phyloP scores from a whole-genome alignment of 2,888 invertebrate genomes.

The Apotomis capreana region DNA sequence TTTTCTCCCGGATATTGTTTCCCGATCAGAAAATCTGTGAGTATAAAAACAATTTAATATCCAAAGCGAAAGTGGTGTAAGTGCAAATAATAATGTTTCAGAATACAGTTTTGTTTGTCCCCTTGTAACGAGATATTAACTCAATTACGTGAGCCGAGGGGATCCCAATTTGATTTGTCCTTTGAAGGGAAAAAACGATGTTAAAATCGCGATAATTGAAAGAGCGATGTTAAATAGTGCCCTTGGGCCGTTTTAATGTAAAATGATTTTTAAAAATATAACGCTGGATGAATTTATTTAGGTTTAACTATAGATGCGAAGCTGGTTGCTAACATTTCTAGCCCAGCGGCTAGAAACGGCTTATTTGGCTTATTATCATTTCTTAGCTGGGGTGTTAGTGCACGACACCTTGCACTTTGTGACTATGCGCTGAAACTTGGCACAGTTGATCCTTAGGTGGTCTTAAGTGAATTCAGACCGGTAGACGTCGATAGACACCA shows the following conservation, averaged over 20 bases:
- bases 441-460: no score
- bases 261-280: not conserved
- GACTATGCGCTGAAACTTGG: no score
- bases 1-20: constrained; percentile 35
- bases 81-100: constrained; percentile 37
- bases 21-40: constrained; percentile 29
- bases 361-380: no score
- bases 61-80: constrained; percentile 26
- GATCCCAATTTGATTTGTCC: constrained; percentile 38
- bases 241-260: constrained; percentile 22
- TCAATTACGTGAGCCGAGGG: constrained; percentile 39
- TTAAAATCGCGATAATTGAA: constrained; percentile 39
- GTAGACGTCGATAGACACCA: no score
- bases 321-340: no score
- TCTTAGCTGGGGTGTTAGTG: no score
- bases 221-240: constrained; percentile 35
- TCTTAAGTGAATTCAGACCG: no score
- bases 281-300: not conserved
- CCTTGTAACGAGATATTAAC: constrained; percentile 42
- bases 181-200: constrained; percentile 41
- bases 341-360: no score
- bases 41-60: constrained; percentile 34
- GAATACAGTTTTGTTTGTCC: constrained; percentile 39
- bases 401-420: no score
- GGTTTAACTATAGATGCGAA: no score